phyloP scores from a whole-genome alignment of 2,113 vertebrate genomes.

The Actenoides hombroni region DNA sequence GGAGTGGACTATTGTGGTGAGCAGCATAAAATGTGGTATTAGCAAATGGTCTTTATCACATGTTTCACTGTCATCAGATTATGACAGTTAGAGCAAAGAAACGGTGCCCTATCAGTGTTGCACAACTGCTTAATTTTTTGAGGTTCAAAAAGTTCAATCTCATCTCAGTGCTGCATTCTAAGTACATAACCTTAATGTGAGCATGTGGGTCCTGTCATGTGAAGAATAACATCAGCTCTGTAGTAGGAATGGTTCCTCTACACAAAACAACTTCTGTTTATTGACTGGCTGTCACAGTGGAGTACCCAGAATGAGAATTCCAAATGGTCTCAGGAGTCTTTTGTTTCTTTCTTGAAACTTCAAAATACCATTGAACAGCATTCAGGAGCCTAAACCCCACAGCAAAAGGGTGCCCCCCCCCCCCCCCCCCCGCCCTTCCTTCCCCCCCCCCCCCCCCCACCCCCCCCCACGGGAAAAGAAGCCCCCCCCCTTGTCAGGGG shows the following conservation, averaged over 20 bases:
- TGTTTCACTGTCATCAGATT: background rate
- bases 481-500: too few relatives aligned
- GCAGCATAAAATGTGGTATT: background rate
- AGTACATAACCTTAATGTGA: background rate
- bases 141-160: background rate
- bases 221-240: background rate
- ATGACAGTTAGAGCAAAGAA: background rate
- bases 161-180: fast-evolving
- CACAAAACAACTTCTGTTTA: background rate
- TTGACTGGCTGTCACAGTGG: background rate
- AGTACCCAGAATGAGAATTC: background rate
- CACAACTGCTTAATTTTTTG: background rate
- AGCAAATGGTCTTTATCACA: background rate
- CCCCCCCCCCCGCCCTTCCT: too few relatives aligned
- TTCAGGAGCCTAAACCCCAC: background rate
- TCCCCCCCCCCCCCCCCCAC: too few relatives aligned
- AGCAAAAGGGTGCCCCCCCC: background rate
- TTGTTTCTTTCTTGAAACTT: background rate
- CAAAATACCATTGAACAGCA: background rate
- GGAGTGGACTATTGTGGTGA: background rate
- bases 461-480: too few relatives aligned
- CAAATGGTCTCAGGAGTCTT: background rate
- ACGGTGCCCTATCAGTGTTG: background rate
- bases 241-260: background rate
- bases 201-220: background rate